These are phyloP conservation scores for Luidia sarsii DNA, from an alignment of 53 echinoderm and acorn worm species.

Conservation along the genomic window DNA sequence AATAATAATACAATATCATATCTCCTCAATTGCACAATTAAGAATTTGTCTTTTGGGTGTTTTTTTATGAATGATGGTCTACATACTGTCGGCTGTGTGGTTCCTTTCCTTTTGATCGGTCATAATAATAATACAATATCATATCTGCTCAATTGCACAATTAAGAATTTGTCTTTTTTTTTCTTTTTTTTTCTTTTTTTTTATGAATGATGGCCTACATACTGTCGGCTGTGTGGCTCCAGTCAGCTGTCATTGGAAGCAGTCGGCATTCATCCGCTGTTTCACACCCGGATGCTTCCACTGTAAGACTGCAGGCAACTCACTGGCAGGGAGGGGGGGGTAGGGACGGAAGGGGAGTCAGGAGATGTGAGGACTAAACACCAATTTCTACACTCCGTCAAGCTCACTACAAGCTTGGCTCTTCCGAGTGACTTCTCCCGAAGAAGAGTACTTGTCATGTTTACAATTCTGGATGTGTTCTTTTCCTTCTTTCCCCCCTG, in stretches of 20 bases:
- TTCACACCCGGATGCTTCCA: constrained; percentile 21
- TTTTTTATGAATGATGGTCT: neutral
- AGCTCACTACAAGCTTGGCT: neutral
- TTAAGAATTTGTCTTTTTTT: too few relatives aligned
- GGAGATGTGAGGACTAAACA: neutral
- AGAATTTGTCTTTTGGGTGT: too few relatives aligned
- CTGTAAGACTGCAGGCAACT: neutral
- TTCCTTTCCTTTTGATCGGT: too few relatives aligned
- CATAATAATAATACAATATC: too few relatives aligned
- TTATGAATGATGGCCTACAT: neutral
- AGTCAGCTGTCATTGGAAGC: constrained; percentile 8
- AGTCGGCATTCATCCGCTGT: neutral
- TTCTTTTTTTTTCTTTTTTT: too few relatives aligned
- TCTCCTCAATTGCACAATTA: too few relatives aligned
- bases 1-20: too few relatives aligned
- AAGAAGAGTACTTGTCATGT: constrained; percentile 21
- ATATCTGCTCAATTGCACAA: too few relatives aligned
- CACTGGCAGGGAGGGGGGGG: too few relatives aligned
- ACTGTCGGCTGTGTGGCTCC: constrained; percentile 8
- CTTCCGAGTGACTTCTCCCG: constrained; percentile 44
- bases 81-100: neutral
- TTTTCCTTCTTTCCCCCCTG: too few relatives aligned
- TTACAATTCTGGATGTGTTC: neutral
- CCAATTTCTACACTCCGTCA: constrained; percentile 15
- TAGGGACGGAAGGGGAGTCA: too few relatives aligned